Evolutionary conservation across 2,113 vertebrate species (phyloP).

Genomic region (Eolophus roseicapilla): DNA sequence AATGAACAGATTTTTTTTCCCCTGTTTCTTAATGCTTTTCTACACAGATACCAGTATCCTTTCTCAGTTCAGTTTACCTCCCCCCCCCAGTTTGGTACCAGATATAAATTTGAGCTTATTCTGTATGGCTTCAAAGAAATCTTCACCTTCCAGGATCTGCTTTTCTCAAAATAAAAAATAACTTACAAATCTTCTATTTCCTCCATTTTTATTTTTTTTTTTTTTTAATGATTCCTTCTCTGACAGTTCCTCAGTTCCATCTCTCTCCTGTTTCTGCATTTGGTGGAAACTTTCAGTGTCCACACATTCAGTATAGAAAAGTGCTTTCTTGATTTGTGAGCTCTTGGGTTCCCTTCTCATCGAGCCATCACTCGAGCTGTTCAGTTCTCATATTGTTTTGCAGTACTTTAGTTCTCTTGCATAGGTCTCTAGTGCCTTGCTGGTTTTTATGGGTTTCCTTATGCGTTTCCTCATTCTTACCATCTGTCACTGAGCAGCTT

Average conservation of each 20-base stretch:
- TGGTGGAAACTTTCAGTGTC: not conserved
- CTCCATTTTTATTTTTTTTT: too few species aligned
- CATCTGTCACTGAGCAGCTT: not conserved
- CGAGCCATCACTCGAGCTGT: not conserved
- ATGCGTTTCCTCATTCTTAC: not conserved
- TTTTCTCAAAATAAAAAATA: not conserved
- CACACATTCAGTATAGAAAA: not conserved
- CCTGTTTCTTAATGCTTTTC: not conserved
- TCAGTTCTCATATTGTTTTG: not conserved
- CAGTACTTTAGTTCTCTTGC: not conserved
- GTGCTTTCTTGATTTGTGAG: not conserved
- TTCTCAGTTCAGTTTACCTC: not conserved
- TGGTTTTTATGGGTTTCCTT: not conserved
- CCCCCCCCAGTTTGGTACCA: not conserved
- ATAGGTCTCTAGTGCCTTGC: not conserved
- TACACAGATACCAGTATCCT: not conserved
- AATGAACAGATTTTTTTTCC: not conserved
- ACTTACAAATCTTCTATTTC: not conserved
- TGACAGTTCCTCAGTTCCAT: not conserved
- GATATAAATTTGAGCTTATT: not conserved
- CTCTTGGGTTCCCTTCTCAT: not conserved
- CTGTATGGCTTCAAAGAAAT: not conserved
- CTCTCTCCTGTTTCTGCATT: not conserved
- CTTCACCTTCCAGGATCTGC: not conserved
- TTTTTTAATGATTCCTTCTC: not conserved